A percentile compares a stretch with the other conserved stretches of the same genome.
These are phyloP conservation scores for Melolontha melolontha DNA, from an alignment of 2,888 invertebrate species.

Conservation along the genomic window DNA sequence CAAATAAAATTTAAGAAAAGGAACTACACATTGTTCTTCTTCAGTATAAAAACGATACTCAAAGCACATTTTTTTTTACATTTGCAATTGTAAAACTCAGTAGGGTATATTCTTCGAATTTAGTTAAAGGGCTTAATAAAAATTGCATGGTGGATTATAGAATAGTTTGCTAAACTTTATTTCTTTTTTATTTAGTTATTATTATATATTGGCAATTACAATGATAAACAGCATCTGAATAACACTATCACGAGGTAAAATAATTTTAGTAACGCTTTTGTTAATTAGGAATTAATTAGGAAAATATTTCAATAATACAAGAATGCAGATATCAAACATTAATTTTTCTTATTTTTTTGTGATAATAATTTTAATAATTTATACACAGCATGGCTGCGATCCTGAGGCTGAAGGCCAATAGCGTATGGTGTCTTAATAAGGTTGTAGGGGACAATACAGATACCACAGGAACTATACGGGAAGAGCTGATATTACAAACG, in stretches of 20 bases:
- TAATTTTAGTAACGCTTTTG: not conserved
- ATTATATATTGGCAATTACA: constrained; percentile 28
- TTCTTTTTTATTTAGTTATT: constrained; percentile 21
- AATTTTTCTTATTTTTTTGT: no score
- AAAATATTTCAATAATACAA: no score
- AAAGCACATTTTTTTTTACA: constrained; percentile 22
- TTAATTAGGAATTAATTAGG: no score
- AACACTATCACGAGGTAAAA: constrained; percentile 15
- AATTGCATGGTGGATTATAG: constrained; percentile 34
- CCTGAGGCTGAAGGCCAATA: no score
- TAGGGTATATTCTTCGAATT: constrained; percentile 29
- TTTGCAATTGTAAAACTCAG: constrained; percentile 29
- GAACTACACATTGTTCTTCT: constrained; percentile 1
- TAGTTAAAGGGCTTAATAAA: constrained; percentile 22
- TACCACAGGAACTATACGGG: no score
- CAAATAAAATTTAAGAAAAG: not conserved
- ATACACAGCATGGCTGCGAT: no score
- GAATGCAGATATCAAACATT: no score
- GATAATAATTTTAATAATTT: no score
- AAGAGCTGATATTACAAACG: no score
- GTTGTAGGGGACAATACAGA: no score
- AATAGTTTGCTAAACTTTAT: constrained; percentile 34
- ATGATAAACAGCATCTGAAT: not conserved
- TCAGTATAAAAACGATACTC: constrained; percentile 2
- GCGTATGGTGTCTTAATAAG: no score